phyloP scores from a whole-genome alignment of 2,113 vertebrate genomes.

The Callorhinus ursinus region DNA sequence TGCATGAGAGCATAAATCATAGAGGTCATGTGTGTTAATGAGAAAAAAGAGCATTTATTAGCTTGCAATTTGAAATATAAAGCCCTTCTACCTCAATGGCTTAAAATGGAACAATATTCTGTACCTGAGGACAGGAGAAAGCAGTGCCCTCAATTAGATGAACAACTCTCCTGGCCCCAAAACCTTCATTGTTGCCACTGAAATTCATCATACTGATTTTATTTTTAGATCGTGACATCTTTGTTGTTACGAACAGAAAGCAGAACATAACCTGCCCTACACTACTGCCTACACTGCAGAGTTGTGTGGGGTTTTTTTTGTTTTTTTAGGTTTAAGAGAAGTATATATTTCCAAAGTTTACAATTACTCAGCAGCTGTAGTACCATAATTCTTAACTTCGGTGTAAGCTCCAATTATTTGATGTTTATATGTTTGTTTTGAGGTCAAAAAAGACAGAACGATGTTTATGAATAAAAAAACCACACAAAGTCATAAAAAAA shows the following conservation, averaged over 20 bases:
- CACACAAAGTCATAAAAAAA: neutral
- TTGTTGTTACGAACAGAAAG: neutral
- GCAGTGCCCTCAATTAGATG: constrained; percentile 65
- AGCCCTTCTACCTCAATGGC: constrained; percentile 38
- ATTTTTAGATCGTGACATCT: constrained; percentile 26
- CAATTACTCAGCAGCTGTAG: neutral
- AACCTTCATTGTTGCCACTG: constrained; percentile 41
- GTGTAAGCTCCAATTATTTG: neutral
- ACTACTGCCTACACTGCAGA: neutral
- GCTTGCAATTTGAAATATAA: constrained; percentile 71
- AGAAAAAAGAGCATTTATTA: constrained; percentile 77
- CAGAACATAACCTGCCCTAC: neutral
- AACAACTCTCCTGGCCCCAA: constrained; percentile 26
- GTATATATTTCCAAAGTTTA: neutral
- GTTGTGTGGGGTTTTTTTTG: neutral
- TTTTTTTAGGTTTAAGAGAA: neutral
- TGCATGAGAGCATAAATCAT: constrained; percentile 45
- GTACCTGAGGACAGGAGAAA: constrained; percentile 50
- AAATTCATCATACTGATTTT: constrained; percentile 34
- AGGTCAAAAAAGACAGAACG: neutral
- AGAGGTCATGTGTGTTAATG: constrained; percentile 78
- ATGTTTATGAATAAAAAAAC: neutral
- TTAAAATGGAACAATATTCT: constrained; percentile 54
- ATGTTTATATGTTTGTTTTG: neutral
- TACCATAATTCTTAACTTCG: neutral